Base-by-base conservation (phyloP, 2,797 vertebrate genomes). In the Alexandromys oeconomus region DNA sequence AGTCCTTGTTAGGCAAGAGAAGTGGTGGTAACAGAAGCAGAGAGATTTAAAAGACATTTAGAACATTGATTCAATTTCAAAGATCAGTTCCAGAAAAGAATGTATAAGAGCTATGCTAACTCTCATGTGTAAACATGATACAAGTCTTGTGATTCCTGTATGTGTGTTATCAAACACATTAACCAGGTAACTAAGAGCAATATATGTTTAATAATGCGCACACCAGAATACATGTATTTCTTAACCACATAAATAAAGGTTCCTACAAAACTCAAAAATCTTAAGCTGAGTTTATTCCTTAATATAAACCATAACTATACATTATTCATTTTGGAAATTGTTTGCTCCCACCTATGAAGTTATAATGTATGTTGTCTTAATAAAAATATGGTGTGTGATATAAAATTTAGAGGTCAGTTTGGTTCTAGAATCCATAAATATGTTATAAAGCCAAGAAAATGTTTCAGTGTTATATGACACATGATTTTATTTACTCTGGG, bases 381-480 rank as follows among this genome's bases (percentile, higher is more conserved):
- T 51, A 80, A 94, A 92, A 92, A 54, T 61, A 63, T 29, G 85
- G 61, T 89, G 19, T 51, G 0, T 85, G 10, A 63, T 31, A 92
- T 89, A 82, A 89, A 91, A 89, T 77, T 88, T 86, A 92, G 31
- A 80, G 40, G 80, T 27, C 86, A 51, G 21, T 37, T 37, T 69
- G 84, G 21, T 91, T 96, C 96, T 81, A 94, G 29, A 96, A 96
- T 95, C 27, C 48, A 73, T 19, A 95, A 96, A 69, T 74, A 54
- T 77, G 34, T 15, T 84, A 23, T 40, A 69, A 21, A 90, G 74
- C 59, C 63, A 37, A 89, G 74, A 94, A 92, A 85, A 57, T 89
- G 82, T 63, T 92, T 87, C 73, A 89, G 34, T 43, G 51, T 37
- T 74, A 12, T 74, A 12, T 31, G 92, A 10, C 11, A 81, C 29